Evolutionary conservation across 2,113 vertebrate species (phyloP).

Genomic region (Petromus typicus): DNA sequence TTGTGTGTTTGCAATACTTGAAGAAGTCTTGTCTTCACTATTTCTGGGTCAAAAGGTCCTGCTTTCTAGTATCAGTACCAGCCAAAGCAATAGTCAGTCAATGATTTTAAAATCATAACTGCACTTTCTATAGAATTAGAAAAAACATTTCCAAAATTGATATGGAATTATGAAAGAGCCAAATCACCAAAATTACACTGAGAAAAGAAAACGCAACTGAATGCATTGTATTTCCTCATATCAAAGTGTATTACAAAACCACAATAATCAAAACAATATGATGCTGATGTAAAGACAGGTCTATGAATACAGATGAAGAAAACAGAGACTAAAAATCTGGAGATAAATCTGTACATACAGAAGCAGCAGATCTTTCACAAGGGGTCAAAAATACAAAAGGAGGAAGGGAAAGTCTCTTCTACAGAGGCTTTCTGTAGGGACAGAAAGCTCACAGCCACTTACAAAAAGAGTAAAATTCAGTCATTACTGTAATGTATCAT

Average conservation of each 20-base stretch:
- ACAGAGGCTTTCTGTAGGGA: neutral
- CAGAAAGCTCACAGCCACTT: neutral
- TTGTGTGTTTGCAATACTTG: neutral
- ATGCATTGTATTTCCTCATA: neutral
- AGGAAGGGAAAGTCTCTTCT: neutral
- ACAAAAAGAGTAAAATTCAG: neutral
- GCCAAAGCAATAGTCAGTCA: neutral
- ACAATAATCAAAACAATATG: neutral
- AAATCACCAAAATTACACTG: neutral
- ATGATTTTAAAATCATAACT: neutral
- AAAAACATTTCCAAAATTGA: neutral
- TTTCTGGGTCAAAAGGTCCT: neutral
- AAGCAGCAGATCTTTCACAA: neutral
- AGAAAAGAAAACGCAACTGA: neutral
- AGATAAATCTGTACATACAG: neutral
- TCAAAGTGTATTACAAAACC: neutral
- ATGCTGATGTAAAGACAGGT: neutral
- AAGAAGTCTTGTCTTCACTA: neutral
- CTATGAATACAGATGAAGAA: neutral
- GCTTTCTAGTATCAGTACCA: neutral
- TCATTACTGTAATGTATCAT: neutral
- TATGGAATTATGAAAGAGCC: neutral
- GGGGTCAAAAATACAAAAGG: neutral
- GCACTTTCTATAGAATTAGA: neutral
- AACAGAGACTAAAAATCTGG: neutral